Evolutionary conservation across 2,113 vertebrate genomes (phyloP).

Genomic region (Indicator maculatus): DNA sequence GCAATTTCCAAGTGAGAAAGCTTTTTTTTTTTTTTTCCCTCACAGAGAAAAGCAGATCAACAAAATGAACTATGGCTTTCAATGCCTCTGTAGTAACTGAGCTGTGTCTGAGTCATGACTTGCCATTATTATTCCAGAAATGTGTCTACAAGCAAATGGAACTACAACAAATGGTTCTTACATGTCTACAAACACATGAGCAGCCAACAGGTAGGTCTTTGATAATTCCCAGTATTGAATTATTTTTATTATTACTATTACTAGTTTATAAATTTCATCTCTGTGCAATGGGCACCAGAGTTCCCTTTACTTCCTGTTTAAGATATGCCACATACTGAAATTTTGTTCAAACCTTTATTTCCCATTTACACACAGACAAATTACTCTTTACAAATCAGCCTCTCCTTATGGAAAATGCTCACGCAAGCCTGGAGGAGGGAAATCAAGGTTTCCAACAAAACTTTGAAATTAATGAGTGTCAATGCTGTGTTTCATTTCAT

Average conservation of each 20-base stretch:
- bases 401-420: neutral
- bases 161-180: neutral
- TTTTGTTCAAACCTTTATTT: neutral
- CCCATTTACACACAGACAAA: neutral
- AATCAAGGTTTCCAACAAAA: constrained; percentile 3
- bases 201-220: neutral
- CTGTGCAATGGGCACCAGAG: neutral
- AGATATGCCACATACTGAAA: neutral
- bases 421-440: neutral
- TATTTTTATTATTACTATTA: neutral
- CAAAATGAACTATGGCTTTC: neutral
- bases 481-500: neutral
- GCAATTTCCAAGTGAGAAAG: neutral
- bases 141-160: neutral
- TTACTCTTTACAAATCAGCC: neutral
- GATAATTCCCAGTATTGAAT: constrained; percentile 10
- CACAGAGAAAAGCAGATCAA: neutral
- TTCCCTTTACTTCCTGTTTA: neutral
- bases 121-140: constrained; percentile 11
- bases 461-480: neutral
- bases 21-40: neutral
- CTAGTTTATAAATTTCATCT: constrained; percentile 18
- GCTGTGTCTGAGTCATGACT: neutral
- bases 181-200: neutral
- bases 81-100: neutral